These are phyloP conservation scores for Drosophila mettleri DNA, from an alignment of 2,888 invertebrate genomes.

Conservation along the genomic window DNA sequence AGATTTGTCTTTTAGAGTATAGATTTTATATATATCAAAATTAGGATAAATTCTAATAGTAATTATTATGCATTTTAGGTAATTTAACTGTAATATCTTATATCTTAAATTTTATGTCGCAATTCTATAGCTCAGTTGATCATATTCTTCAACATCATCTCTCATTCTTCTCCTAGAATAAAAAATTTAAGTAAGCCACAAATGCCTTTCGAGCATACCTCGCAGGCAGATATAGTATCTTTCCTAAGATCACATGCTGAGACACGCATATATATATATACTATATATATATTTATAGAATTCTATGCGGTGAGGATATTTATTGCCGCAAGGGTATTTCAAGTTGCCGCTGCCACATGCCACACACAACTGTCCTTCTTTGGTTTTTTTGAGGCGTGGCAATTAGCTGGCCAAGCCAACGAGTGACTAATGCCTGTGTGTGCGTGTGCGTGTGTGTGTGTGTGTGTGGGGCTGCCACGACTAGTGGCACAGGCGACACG, in stretches of 20 bases:
- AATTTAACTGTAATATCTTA: too few species aligned
- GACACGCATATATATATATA: neutral
- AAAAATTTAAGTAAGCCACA: too few species aligned
- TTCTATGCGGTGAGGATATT: constrained; percentile 2
- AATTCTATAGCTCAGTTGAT: too few species aligned
- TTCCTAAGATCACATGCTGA: constrained; percentile 1
- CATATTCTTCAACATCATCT: too few species aligned
- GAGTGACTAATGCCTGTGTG: constrained; percentile 69
- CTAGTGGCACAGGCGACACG: constrained; percentile 76
- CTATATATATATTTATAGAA: neutral
- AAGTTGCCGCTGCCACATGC: constrained; percentile 13
- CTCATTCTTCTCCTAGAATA: too few species aligned
- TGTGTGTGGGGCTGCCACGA: constrained; percentile 57
- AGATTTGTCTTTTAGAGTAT: neutral
- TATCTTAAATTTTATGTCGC: too few species aligned
- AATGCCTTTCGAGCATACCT: neutral
- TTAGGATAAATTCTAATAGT: too few species aligned
- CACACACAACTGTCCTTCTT: constrained; percentile 7
- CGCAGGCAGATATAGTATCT: neutral
- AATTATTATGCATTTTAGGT: too few species aligned
- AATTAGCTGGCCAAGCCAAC: constrained; percentile 74
- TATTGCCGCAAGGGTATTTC: constrained; percentile 12
- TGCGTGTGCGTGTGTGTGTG: constrained; percentile 20
- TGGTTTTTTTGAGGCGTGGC: constrained; percentile 43
- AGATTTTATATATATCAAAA: too few species aligned